Evolutionary conservation across 2,888 invertebrate species (phyloP), one percentile per base, ranked within the genome.

Genomic region (Archaeoteleia sp.): DNA sequence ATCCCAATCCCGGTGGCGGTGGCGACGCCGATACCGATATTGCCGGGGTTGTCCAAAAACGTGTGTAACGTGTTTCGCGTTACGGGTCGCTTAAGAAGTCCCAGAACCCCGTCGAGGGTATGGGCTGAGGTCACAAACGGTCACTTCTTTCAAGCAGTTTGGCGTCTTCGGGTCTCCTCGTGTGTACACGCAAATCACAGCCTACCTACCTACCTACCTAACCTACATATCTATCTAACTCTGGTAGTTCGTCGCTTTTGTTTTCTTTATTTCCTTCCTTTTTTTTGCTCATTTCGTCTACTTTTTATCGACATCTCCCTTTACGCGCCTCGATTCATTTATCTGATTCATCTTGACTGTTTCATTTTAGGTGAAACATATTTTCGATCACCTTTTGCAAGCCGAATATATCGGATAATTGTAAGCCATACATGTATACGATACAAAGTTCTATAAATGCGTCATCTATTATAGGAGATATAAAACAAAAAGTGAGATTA

Each of bases 21-120:
- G 46, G 65, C 65, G 58, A 40, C 39, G 53, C 46, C 65, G 58
- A 66, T 66, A 60, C 54, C 58, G 66, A 66, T 66, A 66, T 48
- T 14, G 60, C 42, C 20, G 20, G 20, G 20, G 2, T 20, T 4
- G 20, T 37, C 66, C n/a, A n/a, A 27, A 45, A 78, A 77, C 76
- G 73, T 74, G 77, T 67, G 72, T 72, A 78, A 78, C 80, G 80
- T 79, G 80, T 77, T 77, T 77, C 77, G 63, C 71, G 73, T 74
- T 78, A 75, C 70, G 76, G 78, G 76, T 73, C 78, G 71, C 40
- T 72, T 61, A 62, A 57, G 68, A 37, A 72, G 74, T 74, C 63
- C 72, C 67, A 62, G 73, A 60, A 73, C 73, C 70, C 71, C 53
- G 71, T 43, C 45, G 54, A 69, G 65, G 62, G 72, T 74, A 69